Evolutionary conservation across 1,140 invertebrate species (phyloP).

Genomic region (Drosophila funebris): DNA sequence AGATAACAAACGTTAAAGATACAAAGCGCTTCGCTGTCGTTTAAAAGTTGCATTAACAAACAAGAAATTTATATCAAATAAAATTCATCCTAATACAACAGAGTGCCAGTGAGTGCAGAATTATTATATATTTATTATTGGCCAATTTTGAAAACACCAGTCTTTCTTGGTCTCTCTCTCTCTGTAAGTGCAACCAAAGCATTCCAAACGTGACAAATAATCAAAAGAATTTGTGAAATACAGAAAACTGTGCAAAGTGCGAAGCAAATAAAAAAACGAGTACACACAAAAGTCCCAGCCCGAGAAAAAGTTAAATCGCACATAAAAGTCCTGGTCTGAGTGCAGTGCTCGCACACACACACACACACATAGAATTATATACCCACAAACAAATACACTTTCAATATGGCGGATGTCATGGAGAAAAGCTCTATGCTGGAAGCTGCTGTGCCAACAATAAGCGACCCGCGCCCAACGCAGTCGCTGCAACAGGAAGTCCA

Average conservation of each 20-base stretch:
- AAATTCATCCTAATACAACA: constrained; percentile 40
- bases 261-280: constrained; percentile 29
- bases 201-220: constrained; percentile 27
- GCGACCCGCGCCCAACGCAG: constrained; percentile 49
- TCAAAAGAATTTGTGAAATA: constrained; percentile 24
- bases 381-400: constrained; percentile 52
- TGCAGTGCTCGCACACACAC: constrained; percentile 48
- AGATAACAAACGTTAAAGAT: constrained; percentile 79
- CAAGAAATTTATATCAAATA: constrained; percentile 38
- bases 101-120: constrained; percentile 45
- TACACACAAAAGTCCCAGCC: constrained; percentile 48
- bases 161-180: background rate
- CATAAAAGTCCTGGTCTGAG: constrained; percentile 62
- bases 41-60: constrained; percentile 23
- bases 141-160: constrained; percentile 7
- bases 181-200: constrained; percentile 21
- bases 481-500: constrained; percentile 46
- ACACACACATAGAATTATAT: constrained; percentile 28
- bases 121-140: constrained; percentile 30
- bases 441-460: constrained; percentile 61
- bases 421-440: constrained; percentile 82
- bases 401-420: constrained; percentile 82
- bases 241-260: constrained; percentile 4
- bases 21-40: constrained; percentile 50
- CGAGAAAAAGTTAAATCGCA: constrained; percentile 44